Conservation (phyloP, 2,113 vertebrate species). For the Cryptotis parvus region DNA sequence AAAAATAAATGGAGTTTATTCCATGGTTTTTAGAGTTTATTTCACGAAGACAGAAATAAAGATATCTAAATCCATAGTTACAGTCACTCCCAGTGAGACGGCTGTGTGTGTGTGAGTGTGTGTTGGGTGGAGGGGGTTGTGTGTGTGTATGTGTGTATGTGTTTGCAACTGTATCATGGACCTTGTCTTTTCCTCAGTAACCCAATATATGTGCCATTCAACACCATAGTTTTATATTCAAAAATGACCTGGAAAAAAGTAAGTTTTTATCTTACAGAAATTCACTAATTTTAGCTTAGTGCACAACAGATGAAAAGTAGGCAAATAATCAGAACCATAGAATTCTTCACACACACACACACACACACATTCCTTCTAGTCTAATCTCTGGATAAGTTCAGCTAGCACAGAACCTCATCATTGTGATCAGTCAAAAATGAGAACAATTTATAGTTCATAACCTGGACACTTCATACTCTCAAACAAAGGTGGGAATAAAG, state of each 20-base stretch:
- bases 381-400: background rate
- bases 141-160: background rate
- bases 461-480: background rate
- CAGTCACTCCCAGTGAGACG: conserved; percentile 19
- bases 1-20: conserved; percentile 82
- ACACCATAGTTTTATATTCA: background rate
- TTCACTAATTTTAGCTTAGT: background rate
- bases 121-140: too few relatives aligned
- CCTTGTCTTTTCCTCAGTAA: background rate
- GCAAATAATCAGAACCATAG: background rate
- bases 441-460: background rate
- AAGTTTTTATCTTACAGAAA: background rate
- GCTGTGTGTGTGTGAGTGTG: background rate
- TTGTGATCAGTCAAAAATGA: background rate
- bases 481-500: background rate
- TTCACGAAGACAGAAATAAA: conserved; percentile 79
- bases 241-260: conserved; percentile 14
- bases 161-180: background rate
- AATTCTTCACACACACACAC: background rate
- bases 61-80: conserved; percentile 74
- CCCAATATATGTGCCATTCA: conserved; percentile 25
- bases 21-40: conserved; percentile 80
- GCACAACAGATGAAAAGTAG: background rate
- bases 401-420: background rate
- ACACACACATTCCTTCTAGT: background rate